Base-by-base conservation (phyloP, 2,888 invertebrate species). In the Poecilus cupreus region DNA sequence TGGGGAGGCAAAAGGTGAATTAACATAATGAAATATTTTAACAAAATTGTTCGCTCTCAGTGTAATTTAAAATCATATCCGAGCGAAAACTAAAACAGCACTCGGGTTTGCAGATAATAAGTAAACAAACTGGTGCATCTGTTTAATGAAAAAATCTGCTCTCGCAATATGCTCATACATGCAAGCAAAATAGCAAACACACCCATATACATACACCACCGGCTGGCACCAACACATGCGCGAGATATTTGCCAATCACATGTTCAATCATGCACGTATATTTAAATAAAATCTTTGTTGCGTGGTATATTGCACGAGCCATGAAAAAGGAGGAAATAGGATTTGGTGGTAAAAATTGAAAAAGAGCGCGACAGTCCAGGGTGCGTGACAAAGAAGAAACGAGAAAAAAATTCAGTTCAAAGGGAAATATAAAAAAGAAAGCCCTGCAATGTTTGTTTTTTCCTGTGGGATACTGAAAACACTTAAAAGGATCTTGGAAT, bases 271-370 rank as follows among this genome's bases (percentile, higher is more conserved):
- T 80, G 80, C 80, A 57, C 57, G 80, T 32, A 80, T 80, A 80
- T 80, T 80, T 80, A 80, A 80, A 80, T 80, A 80, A 80, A 80
- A 80, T 80, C 72, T 80, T 80, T 80, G 80, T 72, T 72, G 80
- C 57, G 43, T 57, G 64, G 22, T 64, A 68, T 60, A 70, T 72
- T 70, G 32, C 32, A 70, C 32, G 32, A 49, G 22, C 80, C 46
- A 70, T 80, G 80, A 54, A 22, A 72, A 72, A 18, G 46, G 24
- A 80, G 70, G 80, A 80, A 80, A 80, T 74, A 26, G 72, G 74
- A 80, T 72, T 74, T 57, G 37, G 57, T 57, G 54, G 39, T 74
- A 74, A 74, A 80, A 57, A 79, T 79, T 79, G 79, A 60, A 79
- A 79, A 79, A 70, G 79, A 68, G 70, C 46, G 79, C 70, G 70